Evolutionary conservation across 1,140 invertebrate species (phyloP).

Genomic region (Argopecten irradians): DNA sequence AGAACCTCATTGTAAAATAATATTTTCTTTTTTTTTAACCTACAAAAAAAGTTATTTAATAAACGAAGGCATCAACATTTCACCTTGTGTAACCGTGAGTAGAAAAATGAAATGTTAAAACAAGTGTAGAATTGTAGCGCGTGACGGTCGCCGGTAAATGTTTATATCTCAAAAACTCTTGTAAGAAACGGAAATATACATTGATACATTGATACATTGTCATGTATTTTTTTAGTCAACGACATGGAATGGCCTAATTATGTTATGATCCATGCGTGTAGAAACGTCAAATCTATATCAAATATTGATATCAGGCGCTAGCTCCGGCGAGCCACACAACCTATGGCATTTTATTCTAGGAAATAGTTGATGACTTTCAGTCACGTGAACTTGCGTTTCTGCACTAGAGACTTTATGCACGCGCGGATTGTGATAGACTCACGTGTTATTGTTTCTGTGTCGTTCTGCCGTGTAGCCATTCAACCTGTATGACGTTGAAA

Average conservation of each 20-base stretch:
- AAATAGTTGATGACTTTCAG: neutral
- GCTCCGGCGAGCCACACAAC: neutral
- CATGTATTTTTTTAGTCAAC: neutral
- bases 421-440: neutral
- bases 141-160: neutral
- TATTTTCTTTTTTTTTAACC: too few relatives aligned
- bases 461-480: neutral
- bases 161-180: neutral
- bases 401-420: neutral
- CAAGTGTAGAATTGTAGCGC: neutral
- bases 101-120: too few relatives aligned
- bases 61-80: too few relatives aligned
- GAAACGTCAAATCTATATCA: constrained; percentile 16
- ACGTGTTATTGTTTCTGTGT: neutral
- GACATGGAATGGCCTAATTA: neutral
- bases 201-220: too few relatives aligned
- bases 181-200: neutral
- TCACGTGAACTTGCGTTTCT: neutral
- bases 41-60: too few relatives aligned
- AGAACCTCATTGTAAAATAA: too few relatives aligned
- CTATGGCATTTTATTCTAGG: constrained; percentile 9
- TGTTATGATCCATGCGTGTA: constrained; percentile 9
- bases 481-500: neutral
- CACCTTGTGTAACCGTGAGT: too few relatives aligned
- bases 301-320: constrained; percentile 1